Base-by-base conservation (phyloP, 2,888 invertebrate genomes). In the Microplitis manilae region DNA sequence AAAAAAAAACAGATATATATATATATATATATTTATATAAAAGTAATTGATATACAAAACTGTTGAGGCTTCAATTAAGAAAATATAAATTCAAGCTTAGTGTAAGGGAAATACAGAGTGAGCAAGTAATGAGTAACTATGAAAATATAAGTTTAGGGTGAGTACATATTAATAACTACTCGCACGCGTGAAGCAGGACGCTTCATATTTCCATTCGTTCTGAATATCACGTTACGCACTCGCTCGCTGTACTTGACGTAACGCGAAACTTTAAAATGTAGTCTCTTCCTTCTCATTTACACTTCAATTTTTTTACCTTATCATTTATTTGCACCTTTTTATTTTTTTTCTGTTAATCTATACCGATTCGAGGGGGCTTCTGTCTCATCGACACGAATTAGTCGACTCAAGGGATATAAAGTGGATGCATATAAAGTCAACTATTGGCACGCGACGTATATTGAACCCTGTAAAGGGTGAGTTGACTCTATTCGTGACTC, bases 181-280 rank as follows among this genome's bases (percentile, higher is more conserved):
- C 74, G 70, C 77, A 67, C 73, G 77, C 74, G 74, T 74, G 71
- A 74, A 77, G 70, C 79, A 77, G 82, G 81, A 80, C 80, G 81
- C 75, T 77, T 81, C 78, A 73, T 77, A 79, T 81, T 76, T 77
- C 72, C 79, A 76, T 69, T 61, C 77, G 73, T 73, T 79, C 75
- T 72, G 65, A 80, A 79, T 78, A 82, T 82, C 81, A 76, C 74
- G 76, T 82, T 81, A 81, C 82, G 69, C 68, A 13, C 50, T 50
- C 50, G 50, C 50, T 50, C 50, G 5, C 50, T 50, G 50, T 13
- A 50, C 13, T 80, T 80, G 79, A 79, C 78, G 80, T 79, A 79
- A 80, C 72, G 75, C 70, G 77, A 77, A 64, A 76, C 71, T 74
- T 59, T 76, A 77, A 68, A 38, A 68, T 62, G 41, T 60, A 50